phyloP scores from a whole-genome alignment of 2,797 vertebrate genomes.

The Cossypha dichroa region DNA sequence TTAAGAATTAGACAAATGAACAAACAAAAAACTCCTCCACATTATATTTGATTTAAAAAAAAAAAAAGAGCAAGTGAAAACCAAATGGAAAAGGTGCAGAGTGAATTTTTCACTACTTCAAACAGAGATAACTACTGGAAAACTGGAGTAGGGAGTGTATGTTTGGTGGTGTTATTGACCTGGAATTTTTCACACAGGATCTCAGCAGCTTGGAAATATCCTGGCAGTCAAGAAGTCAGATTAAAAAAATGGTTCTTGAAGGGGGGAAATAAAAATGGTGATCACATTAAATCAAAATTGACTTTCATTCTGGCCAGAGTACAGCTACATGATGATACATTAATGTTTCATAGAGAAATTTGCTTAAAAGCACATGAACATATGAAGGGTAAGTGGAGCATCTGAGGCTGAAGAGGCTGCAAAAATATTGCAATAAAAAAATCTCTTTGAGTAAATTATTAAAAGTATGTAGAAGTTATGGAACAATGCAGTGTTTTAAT shows the following conservation, averaged over 20 bases:
- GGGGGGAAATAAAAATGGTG: fast-evolving
- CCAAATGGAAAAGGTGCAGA: not conserved
- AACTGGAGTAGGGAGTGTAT: not conserved
- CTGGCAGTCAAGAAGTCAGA: not conserved
- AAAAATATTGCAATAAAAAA: not conserved
- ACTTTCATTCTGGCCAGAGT: not conserved
- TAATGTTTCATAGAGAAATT: not conserved
- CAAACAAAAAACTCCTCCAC: not conserved
- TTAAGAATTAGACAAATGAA: not conserved
- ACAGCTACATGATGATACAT: not conserved
- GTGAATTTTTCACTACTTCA: not conserved
- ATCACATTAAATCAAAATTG: not conserved
- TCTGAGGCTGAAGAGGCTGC: not conserved
- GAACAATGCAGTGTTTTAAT: not conserved
- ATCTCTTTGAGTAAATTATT: not conserved
- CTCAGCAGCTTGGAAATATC: not conserved
- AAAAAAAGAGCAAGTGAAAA: not conserved
- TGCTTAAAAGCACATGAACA: not conserved
- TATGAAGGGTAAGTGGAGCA: not conserved
- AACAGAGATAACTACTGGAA: not conserved
- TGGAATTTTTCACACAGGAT: not conserved
- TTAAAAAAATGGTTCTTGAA: not conserved
- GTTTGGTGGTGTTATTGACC: not conserved
- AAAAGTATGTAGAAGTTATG: not conserved
- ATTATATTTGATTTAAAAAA: not conserved